Base-by-base conservation (phyloP, 1,140 invertebrate genomes). In the Bombus affinis region DNA sequence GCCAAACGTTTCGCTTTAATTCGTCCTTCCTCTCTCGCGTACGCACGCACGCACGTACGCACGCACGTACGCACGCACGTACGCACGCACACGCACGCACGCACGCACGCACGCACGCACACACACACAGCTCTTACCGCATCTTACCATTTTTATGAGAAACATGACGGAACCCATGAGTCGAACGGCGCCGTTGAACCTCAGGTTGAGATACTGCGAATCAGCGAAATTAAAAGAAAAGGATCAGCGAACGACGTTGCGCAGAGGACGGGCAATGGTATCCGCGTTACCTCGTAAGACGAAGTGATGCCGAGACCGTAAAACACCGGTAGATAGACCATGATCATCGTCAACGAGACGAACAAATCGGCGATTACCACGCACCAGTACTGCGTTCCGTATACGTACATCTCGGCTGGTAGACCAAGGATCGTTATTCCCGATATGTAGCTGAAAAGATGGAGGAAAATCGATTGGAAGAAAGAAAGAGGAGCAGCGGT, bases 351-450 rank as follows among this genome's bases (percentile, higher is more conserved):
- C 4, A 97, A 83, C 32, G 97, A 97, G 6, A 98, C 97, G 8
- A 98, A 95, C 87, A 96, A 95, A 92, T 98, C 97, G 3, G 96
- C 96, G 37, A 97, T 92, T 1, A 97, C 95, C 44, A 97, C 95
- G 87, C 97, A 95, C 96, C 96, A 97, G 85, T 97, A 96, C 92
- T 98, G 97, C 0, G 97, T 98, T 0, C 98, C 98, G 92, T 98
- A 98, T 3, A 97, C 97, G 91, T 99, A 99, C 92, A 99, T 98
- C 95, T 99, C 98, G 0, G 98, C 97, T 1, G 98, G 98, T 2
- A 98, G 96, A 10, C 98, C 98, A 3, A 99, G 95, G n/a, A 99
- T 95, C 1, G 98, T 98, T 76, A 99, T 98, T 3, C 98, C 98
- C 18, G 98, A 99, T 92, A 99, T 97, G 92, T 98, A 99, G 94